Evolutionary conservation across 1,140 invertebrate genomes (phyloP), one percentile per base, ranked within the genome.

Genomic region (Laupala kohalensis): DNA sequence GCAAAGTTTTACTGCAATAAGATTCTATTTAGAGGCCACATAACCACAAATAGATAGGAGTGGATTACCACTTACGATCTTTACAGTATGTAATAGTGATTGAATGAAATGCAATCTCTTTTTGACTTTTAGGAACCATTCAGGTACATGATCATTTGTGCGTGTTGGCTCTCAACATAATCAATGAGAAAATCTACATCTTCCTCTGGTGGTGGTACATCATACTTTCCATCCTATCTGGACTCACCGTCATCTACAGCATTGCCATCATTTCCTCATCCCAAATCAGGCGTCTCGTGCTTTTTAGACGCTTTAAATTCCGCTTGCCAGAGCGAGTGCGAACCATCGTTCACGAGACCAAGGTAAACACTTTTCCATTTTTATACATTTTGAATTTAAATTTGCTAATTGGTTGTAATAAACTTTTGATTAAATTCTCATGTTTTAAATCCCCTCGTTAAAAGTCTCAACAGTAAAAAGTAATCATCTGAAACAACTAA

Each of bases 151-250:
- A 93, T 74, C 84, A 85, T 6, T 80, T 93, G 0, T 93, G 91
- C 75, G 83, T 92, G 6, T 78, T 93, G 64, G 88, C 91, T 0
- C 76, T 92, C 6, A 93, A 93, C 76, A 86, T 92, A 72, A 81
- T 93, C n/a, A 92, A 92, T 78, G 90, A 92, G 76, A 93, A 93
- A 77, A 87, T 92, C 67, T 93, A 91, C 76, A 82, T 89, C 13
- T 86, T 93, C 67, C 77, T 93, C 0, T 92, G 90, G 90, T 88
- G 92, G 77, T 94, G 92, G 92, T 88, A 86, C 77, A 86, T 91
- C 77, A 87, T 91, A 6, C 79, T 92, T 24, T 84, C 87, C 0
- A 75, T 84, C 0, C 76, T 95, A 71, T 82, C 94, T 2, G 78
- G 86, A 3, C 79, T 89, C 23, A 81, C 95, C 26, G 78, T 95